phyloP scores from a whole-genome alignment of 2,113 vertebrate species.

The Petrocephalus microphthalmus region DNA sequence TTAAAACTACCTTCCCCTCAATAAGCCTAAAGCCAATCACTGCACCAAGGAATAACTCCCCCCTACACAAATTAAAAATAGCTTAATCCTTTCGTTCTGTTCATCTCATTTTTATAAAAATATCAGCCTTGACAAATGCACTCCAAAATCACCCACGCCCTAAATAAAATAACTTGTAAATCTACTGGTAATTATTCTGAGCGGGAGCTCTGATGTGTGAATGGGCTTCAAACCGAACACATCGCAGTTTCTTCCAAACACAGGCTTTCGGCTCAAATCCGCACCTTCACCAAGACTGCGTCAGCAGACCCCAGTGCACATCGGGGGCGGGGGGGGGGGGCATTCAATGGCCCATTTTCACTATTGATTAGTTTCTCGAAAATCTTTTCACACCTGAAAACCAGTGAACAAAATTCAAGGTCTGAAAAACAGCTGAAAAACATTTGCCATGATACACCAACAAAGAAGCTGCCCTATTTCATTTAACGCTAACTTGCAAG shows the following conservation, averaged over 20 bases:
- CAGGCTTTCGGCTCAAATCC: not conserved
- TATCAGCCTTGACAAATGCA: not conserved
- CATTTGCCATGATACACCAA: not conserved
- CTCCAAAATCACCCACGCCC: not conserved
- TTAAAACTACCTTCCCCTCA: too few species aligned
- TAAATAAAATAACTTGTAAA: not conserved
- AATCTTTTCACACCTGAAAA: not conserved
- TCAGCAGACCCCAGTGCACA: not conserved
- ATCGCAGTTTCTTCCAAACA: not conserved
- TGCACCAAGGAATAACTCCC: not conserved
- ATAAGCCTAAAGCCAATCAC: not conserved
- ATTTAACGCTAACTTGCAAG: not conserved
- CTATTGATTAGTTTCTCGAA: not conserved
- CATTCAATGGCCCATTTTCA: not conserved
- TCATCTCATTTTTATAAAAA: not conserved
- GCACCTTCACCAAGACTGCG: not conserved
- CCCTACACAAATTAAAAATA: not conserved
- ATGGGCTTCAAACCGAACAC: not conserved
- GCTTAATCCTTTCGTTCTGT: not conserved
- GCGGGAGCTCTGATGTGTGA: not conserved
- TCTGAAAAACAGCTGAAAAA: not conserved
- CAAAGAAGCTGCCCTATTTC: not conserved
- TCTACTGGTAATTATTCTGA: not conserved
- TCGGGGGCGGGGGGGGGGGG: not conserved
- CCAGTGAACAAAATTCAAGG: not conserved